Percentiles rank a stretch among this genome's conserved stretches.
phyloP scores from a whole-genome alignment of 2,113 vertebrate genomes.

The Micronycteris hirsuta region DNA sequence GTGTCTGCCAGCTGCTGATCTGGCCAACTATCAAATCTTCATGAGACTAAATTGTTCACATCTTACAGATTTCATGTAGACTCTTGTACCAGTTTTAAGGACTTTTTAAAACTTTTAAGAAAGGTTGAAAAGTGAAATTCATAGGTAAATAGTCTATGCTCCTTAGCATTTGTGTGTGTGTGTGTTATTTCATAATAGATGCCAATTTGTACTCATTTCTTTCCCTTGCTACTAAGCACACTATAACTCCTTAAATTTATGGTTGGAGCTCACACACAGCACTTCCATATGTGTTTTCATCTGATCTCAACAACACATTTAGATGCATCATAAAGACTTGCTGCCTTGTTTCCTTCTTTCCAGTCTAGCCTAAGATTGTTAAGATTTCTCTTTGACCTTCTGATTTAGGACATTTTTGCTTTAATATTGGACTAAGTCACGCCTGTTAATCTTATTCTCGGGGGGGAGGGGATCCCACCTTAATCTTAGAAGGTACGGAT shows the following conservation, averaged over 20 bases:
- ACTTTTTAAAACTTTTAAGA: conserved; percentile 8
- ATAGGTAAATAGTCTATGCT: not conserved
- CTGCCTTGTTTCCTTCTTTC: not conserved
- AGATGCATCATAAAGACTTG: not conserved
- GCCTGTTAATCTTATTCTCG: conserved; percentile 33
- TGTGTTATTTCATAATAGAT: conserved; percentile 1
- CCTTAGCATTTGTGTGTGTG: not conserved
- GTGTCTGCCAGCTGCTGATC: not conserved
- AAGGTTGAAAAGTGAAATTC: conserved; percentile 32
- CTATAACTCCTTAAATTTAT: not conserved
- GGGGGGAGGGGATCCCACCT: accelerated
- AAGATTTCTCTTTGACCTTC: not conserved
- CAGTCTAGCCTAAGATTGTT: not conserved
- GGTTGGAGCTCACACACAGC: not conserved
- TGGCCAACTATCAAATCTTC: not conserved
- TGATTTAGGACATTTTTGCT: not conserved
- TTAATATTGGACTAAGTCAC: not conserved
- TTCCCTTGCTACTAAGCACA: not conserved
- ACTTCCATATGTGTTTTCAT: not conserved
- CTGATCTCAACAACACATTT: not conserved
- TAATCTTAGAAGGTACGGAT: conserved; percentile 58
- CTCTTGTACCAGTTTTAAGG: conserved; percentile 19
- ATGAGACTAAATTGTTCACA: not conserved
- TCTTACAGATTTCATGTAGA: conserved; percentile 11
- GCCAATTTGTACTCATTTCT: not conserved